Evolutionary conservation across 2,888 invertebrate genomes (phyloP), one percentile per base, ranked within the genome.

Genomic region (Chorisops tibialis): DNA sequence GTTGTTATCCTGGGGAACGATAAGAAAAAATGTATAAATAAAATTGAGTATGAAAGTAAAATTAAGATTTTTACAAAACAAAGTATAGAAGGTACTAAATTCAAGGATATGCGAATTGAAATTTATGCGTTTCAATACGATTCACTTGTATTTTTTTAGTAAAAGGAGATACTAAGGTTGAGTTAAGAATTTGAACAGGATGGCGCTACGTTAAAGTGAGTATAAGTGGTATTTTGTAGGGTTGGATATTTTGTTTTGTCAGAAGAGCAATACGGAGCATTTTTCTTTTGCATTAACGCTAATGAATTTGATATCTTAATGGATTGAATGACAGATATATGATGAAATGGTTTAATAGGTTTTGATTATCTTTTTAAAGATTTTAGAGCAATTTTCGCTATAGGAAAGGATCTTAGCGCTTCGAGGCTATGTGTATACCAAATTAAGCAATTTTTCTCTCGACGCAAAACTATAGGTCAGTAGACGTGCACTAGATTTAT

Each of bases 81-180:
- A 48, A 48, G 19, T 19, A 51, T 49, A 30, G 51, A 35, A n/a
- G 35, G 35, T 11, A n/a, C n/a, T 5, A 35, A 16, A 35, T 51
- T 35, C 30, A 37, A 11, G 52, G 52, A 59, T 59, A 41, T 63
- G 43, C 50, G 58, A 62, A 62, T 58, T 62, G 56, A 39, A 52
- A 63, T 63, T 63, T 63, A 63, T 59, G 47, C 43, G 22, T 43
- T 38, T 52, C 51, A 63, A 63, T 59, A 59, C 45, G 56, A 47
- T 63, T 24, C 19, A 35, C 35, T 38, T 39, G n/a, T n/a, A n/a
- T n/a, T n/a, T n/a, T n/a, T n/a, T n/a, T n/a, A n/a, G n/a, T n/a
- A n/a, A n/a, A n/a, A n/a, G n/a, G n/a, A n/a, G n/a, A n/a, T n/a
- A n/a, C n/a, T n/a, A n/a, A n/a, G n/a, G n/a, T n/a, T n/a, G n/a